These are phyloP conservation scores for Harpagoxenus sublaevis DNA, from an alignment of 2,888 invertebrate genomes.

Conservation along the genomic window DNA sequence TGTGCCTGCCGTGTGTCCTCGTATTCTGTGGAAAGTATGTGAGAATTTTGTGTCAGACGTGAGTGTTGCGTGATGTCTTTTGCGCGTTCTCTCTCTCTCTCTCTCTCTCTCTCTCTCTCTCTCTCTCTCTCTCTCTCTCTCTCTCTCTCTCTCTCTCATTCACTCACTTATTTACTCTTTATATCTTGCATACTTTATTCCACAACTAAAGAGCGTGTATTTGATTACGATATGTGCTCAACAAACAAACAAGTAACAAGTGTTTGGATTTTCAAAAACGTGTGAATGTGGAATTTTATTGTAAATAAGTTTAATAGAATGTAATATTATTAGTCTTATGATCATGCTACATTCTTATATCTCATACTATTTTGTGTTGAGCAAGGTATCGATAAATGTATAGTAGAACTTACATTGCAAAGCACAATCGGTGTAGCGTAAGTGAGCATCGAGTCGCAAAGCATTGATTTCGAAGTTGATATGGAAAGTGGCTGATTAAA, in stretches of 20 bases:
- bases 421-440: constrained; percentile 73
- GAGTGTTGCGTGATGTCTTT: constrained; percentile 60
- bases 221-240: constrained; percentile 76
- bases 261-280: constrained; percentile 25
- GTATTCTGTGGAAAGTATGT: constrained; percentile 86
- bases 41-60: constrained; percentile 83
- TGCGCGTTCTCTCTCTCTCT: not conserved
- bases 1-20: constrained; percentile 86
- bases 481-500: constrained; percentile 68
- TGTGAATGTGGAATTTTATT: constrained; percentile 23
- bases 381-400: constrained; percentile 23
- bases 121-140: not conserved
- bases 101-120: not conserved
- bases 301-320: constrained; percentile 18
- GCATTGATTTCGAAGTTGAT: constrained; percentile 77
- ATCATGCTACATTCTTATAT: not conserved
- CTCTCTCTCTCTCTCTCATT: not conserved
- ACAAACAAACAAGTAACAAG: constrained; percentile 62
- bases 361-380: constrained; percentile 24
- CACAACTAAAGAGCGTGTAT: constrained; percentile 74
- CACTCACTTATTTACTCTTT: constrained; percentile 17
- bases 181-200: constrained; percentile 76
- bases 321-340: not conserved
- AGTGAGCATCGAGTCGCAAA: constrained; percentile 73
- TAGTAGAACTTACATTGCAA: constrained; percentile 75